A percentile compares a stretch with the other conserved stretches of the same genome.
Evolutionary conservation across 2,797 vertebrate genomes (phyloP).

Genomic region (Typhlichthys eigenmanni): DNA sequence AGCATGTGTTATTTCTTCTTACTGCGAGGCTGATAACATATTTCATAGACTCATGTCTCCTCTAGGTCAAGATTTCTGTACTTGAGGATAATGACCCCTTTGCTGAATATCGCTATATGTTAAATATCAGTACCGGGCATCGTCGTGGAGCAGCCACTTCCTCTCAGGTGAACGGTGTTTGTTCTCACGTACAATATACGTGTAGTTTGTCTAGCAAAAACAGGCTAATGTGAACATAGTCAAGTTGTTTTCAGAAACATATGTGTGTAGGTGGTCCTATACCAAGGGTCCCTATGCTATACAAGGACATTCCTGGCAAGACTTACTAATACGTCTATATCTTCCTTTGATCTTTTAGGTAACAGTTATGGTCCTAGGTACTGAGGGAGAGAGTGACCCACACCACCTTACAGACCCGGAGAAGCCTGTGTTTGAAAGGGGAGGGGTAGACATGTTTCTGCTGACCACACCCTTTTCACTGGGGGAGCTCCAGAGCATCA

Average conservation of each 20-base stretch:
- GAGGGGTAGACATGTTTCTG: conserved; percentile 88
- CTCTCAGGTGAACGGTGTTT: conserved; percentile 81
- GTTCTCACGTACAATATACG: neutral
- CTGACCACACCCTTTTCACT: conserved; percentile 91
- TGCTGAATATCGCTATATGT: conserved; percentile 89
- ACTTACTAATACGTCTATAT: neutral
- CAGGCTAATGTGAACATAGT: too few species aligned
- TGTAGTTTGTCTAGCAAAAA: neutral
- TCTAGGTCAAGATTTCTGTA: conserved; percentile 88
- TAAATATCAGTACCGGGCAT: conserved; percentile 88
- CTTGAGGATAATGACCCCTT: conserved; percentile 92
- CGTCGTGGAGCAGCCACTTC: conserved; percentile 88
- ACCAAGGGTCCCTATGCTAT: too few species aligned
- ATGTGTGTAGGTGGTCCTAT: too few species aligned
- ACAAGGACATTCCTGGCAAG: neutral
- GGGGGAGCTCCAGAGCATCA: conserved; percentile 85
- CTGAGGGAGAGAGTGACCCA: conserved; percentile 91
- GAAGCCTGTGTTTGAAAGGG: conserved; percentile 86
- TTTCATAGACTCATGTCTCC: conserved; percentile 1
- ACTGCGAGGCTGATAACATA: neutral
- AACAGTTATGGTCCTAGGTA: conserved; percentile 85
- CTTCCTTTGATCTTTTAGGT: conserved; percentile 73
- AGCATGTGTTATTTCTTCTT: neutral
- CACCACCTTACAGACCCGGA: conserved; percentile 86
- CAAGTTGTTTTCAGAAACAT: neutral